Evolutionary conservation across 2,888 invertebrate genomes (phyloP), one percentile per base, ranked within the genome.

Genomic region (Liopterus haemorrhoidalis): DNA sequence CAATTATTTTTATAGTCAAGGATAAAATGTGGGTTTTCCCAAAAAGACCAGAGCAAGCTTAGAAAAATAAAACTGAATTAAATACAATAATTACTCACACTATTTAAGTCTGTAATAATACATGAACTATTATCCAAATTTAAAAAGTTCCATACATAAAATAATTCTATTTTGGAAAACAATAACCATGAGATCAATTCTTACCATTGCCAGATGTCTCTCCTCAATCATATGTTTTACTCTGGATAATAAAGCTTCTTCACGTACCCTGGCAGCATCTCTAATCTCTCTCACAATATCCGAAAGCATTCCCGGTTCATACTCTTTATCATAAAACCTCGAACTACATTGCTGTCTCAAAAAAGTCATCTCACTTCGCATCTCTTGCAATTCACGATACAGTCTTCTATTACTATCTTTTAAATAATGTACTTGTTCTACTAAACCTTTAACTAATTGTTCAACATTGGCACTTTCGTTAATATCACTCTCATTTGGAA

Each of bases 381-480:
- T 78, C 58, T 85, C 82, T 59, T 79, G 76, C 56, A 87, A 72
- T 62, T 86, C 85, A 62, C 81, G 78, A 59, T 76, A 82, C 60
- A 87, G 73, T 70, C 81, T 82, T 55, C 81, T 76, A 67, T 87
- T 86, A 45, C 77, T 75, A 55, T 82, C 78, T 61, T 83, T 84
- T 55, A 87, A 62, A 41, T 78, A 65, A 58, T 76, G 71, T 53
- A 87, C 82, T 70, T 87, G 86, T 58, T 85, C 84, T 51, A 84
- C 74, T 21, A 87, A 70, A 47, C 81, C 78, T 36, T 76, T 68
- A 31, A 82, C 65, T 33, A 81, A 63, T 52, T 76, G 70, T 51
- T 74, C 77, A 72, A 39, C 76, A 79, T 0, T 76, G 73, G 45
- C 64, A 3, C 63, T 63, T 16, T 69, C 75, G 1, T 70, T 67